Conservation (phyloP, 2,113 vertebrate species). For the Bubo scandiacus region DNA sequence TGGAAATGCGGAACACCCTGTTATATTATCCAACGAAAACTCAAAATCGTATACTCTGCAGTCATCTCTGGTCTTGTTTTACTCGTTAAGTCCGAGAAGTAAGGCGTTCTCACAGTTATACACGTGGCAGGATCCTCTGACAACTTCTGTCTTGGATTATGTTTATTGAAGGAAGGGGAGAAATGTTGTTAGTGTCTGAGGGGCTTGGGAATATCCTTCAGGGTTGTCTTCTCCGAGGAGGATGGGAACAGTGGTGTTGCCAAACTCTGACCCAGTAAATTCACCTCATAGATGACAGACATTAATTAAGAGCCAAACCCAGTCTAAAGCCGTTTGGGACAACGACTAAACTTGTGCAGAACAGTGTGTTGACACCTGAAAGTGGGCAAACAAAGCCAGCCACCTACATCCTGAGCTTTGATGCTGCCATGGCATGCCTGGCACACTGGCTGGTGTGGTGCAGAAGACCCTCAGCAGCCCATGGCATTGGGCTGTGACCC, state of each 20-base stretch:
- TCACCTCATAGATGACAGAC: background rate
- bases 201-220: background rate
- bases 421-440: background rate
- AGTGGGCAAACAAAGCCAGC: background rate
- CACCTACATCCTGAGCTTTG: background rate
- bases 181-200: background rate
- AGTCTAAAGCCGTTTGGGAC: background rate
- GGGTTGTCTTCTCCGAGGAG: background rate
- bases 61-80: background rate
- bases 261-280: background rate
- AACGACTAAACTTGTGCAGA: background rate
- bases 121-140: background rate
- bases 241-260: accelerated
- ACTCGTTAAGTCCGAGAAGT: background rate
- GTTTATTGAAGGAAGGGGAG: background rate
- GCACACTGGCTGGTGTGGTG: background rate
- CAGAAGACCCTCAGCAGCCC: background rate
- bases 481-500: background rate
- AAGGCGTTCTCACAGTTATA: background rate
- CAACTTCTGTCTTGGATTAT: background rate
- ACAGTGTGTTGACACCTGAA: background rate
- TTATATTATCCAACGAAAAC: background rate
- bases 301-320: background rate
- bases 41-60: background rate
- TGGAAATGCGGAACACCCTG: background rate